Conservation (phyloP, 92 coral and sea anemone species). For the Anthopleura xanthogrammica region DNA sequence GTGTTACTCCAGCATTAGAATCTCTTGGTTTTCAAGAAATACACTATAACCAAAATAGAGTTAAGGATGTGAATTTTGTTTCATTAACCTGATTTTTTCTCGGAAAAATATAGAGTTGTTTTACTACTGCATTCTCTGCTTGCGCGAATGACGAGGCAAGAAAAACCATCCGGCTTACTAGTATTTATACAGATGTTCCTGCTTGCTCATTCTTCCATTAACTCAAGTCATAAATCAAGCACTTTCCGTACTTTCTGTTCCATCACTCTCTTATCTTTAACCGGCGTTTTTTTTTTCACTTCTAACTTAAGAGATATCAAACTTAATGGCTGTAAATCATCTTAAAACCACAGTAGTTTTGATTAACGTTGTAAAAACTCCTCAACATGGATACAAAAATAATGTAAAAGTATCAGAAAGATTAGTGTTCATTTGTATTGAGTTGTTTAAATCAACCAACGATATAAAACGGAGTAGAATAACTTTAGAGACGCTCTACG, state of each 20-base stretch:
- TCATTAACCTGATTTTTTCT: background rate
- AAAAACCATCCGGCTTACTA: background rate
- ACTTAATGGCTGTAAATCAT: slow-evolving; percentile 3
- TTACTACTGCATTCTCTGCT: background rate
- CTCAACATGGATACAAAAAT: background rate
- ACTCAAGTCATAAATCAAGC: background rate
- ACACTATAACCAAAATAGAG: too few species aligned
- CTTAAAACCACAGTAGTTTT: background rate
- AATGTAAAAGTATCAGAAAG: background rate
- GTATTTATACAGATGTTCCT: background rate
- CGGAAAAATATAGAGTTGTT: background rate
- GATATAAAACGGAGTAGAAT: background rate
- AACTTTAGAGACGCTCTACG: background rate
- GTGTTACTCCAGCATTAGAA: too few species aligned
- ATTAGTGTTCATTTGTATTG: background rate
- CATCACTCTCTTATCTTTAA: slow-evolving; percentile 1
- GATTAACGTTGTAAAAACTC: background rate
- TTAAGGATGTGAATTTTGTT: too few species aligned
- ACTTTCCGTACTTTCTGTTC: background rate
- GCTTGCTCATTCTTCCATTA: background rate
- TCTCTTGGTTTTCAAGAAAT: too few species aligned
- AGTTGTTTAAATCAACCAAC: background rate
- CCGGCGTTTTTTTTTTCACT: background rate
- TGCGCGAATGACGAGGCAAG: background rate
- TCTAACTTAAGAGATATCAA: background rate